A percentile compares a stretch with the other conserved stretches of the same genome.
phyloP scores from a whole-genome alignment of 2,797 vertebrate species.

The Pipistrellus pipistrellus region DNA sequence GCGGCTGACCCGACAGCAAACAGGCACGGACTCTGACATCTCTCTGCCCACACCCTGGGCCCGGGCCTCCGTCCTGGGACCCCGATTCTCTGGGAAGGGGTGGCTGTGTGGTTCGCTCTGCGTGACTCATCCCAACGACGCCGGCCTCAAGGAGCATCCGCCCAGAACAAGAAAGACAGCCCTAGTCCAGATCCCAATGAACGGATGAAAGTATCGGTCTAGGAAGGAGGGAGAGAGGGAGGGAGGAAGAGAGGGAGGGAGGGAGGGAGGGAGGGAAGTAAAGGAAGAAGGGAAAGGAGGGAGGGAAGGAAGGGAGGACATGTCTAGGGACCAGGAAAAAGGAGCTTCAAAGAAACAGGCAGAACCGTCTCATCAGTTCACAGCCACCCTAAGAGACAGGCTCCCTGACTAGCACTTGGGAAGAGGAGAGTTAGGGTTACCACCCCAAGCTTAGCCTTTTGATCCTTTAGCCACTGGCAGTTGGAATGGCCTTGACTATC shows the following conservation, averaged over 20 bases:
- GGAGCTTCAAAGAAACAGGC: neutral
- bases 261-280: too few species aligned
- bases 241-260: too few species aligned
- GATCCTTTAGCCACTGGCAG: neutral
- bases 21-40: neutral
- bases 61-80: neutral
- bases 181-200: neutral
- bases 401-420: neutral
- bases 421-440: neutral
- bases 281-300: too few species aligned
- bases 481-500: neutral
- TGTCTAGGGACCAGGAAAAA: neutral
- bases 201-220: neutral
- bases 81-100: neutral
- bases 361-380: neutral
- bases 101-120: neutral
- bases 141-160: fast-evolving
- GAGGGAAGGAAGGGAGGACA: too few species aligned
- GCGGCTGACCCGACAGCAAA: constrained; percentile 13
- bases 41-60: neutral
- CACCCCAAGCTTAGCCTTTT: neutral
- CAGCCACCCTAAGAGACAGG: neutral
- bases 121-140: neutral
- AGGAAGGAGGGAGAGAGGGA: too few species aligned
- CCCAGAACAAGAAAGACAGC: neutral